Conservation (phyloP, 1,140 invertebrate species). For the Telenomus remus region DNA sequence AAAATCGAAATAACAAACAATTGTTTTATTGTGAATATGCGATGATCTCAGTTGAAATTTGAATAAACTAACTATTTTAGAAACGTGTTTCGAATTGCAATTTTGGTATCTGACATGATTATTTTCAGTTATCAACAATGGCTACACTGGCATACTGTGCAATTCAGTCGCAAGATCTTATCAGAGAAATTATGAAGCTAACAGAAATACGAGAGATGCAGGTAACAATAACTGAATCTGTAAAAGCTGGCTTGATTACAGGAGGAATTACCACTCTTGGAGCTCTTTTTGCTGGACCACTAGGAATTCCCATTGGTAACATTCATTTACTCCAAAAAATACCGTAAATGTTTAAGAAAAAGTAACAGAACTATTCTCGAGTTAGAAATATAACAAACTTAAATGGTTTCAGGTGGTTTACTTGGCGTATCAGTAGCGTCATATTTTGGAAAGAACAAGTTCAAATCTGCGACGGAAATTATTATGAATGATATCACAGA, state of each 20-base stretch:
- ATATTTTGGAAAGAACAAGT: constrained; percentile 3
- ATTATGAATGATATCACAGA: constrained; percentile 9
- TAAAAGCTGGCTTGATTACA: constrained; percentile 27
- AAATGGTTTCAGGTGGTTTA: constrained; percentile 6
- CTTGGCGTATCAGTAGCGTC: constrained; percentile 10
- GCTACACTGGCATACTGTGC: constrained; percentile 1
- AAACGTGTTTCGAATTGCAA: too few species aligned
- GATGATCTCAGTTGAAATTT: too few species aligned
- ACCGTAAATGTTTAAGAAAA: too few species aligned
- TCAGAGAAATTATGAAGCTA: constrained; percentile 21
- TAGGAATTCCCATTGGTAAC: constrained; percentile 33
- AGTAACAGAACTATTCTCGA: too few species aligned
- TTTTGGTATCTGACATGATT: too few species aligned
- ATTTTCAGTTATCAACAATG: too few species aligned
- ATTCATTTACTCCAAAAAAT: too few species aligned
- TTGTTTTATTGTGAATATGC: too few species aligned
- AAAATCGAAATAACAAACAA: too few species aligned
- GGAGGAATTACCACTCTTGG: constrained; percentile 21
- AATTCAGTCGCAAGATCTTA: constrained; percentile 24
- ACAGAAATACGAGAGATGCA: constrained; percentile 21
- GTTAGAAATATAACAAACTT: too few species aligned
- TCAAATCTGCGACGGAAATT: constrained; percentile 24
- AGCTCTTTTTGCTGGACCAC: constrained; percentile 18
- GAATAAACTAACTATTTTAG: too few species aligned
- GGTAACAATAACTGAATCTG: constrained; percentile 8